phyloP scores from a whole-genome alignment of 2,113 vertebrate species.

The Carlito syrichta region DNA sequence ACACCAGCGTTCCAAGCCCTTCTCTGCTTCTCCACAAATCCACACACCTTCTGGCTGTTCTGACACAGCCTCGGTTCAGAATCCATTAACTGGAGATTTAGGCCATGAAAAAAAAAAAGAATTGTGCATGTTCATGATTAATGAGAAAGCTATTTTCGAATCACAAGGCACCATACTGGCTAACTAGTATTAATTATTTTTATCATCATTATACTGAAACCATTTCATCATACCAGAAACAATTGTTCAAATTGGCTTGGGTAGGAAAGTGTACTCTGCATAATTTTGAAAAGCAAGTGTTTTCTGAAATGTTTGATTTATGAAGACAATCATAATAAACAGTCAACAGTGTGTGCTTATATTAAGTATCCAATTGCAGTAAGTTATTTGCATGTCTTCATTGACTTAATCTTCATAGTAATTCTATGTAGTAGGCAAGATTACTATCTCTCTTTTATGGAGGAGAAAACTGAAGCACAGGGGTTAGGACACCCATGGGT shows the following conservation, averaged over 20 bases:
- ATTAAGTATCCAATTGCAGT: neutral
- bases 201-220: conserved; percentile 26
- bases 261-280: neutral
- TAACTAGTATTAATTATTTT: conserved; percentile 59
- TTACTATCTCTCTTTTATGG: neutral
- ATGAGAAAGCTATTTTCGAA: conserved; percentile 51
- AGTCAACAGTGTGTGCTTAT: neutral
- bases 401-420: neutral
- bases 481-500: neutral
- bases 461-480: neutral
- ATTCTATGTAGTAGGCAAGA: neutral
- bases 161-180: neutral
- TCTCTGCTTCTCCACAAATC: conserved; percentile 32
- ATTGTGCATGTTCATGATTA: conserved; percentile 59
- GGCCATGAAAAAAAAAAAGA: conserved; percentile 56
- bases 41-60: conserved; percentile 46
- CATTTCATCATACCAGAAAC: conserved; percentile 32
- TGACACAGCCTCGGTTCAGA: conserved; percentile 27
- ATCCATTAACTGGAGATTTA: conserved; percentile 66
- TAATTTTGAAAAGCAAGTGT: conserved; percentile 34
- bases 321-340: neutral
- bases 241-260: conserved; percentile 19
- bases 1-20: neutral
- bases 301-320: conserved; percentile 40
- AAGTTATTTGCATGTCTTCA: neutral